Conservation (phyloP, 1,140 invertebrate species). For the Anadara kagoshimensis region DNA sequence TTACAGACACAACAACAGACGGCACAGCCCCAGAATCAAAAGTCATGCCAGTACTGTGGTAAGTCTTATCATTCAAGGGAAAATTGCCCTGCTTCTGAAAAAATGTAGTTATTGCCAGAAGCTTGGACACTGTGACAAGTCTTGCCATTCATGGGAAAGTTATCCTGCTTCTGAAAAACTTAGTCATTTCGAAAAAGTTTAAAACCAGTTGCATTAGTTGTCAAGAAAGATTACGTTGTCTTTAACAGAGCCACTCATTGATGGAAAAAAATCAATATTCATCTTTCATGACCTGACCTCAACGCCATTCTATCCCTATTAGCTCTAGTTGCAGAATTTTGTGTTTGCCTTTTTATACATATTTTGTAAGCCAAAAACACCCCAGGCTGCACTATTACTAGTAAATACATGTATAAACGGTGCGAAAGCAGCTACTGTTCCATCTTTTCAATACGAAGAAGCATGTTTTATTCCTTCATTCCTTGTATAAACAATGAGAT, state of each 20-base stretch:
- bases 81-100: too few species aligned
- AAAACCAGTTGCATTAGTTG: slow-evolving; percentile 18
- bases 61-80: too few species aligned
- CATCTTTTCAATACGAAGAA: slow-evolving; percentile 4
- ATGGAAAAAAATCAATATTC: slow-evolving; percentile 18
- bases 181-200: slow-evolving; percentile 20
- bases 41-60: too few species aligned
- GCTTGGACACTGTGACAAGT: too few species aligned
- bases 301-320: slow-evolving; percentile 10
- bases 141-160: too few species aligned
- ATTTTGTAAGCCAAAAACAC: slow-evolving; percentile 8
- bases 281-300: slow-evolving; percentile 6
- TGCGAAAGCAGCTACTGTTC: neutral
- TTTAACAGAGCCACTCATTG: slow-evolving; percentile 22
- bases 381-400: slow-evolving; percentile 2
- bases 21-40: too few species aligned
- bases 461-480: neutral
- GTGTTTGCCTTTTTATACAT: slow-evolving; percentile 5
- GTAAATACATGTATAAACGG: neutral
- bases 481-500: neutral
- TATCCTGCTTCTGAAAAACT: too few species aligned
- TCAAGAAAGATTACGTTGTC: slow-evolving; percentile 14
- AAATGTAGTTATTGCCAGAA: too few species aligned
- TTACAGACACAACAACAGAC: too few species aligned
- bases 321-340: neutral